phyloP scores from a whole-genome alignment of 2,113 vertebrate species.

The Phocoena sinus region DNA sequence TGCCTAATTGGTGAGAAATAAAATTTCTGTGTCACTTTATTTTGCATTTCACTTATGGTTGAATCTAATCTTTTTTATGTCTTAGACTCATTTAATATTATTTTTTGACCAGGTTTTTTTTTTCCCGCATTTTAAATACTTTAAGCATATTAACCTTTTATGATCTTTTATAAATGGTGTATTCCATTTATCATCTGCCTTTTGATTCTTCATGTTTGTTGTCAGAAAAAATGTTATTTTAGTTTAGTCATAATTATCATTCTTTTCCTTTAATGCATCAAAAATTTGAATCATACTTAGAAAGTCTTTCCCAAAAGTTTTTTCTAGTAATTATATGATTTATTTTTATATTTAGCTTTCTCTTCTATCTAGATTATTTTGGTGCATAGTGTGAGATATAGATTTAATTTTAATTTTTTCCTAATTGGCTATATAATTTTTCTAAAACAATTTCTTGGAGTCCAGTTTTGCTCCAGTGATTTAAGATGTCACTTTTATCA shows the following conservation, averaged over 20 bases:
- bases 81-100: not conserved
- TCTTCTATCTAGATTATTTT: not conserved
- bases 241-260: not conserved
- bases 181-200: not conserved
- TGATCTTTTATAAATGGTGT: not conserved
- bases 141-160: not conserved
- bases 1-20: not conserved
- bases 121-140: not conserved
- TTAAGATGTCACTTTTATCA: not conserved
- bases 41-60: not conserved
- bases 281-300: not conserved
- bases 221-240: not conserved
- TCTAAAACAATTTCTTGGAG: not conserved
- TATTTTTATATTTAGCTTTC: not conserved
- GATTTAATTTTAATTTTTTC: not conserved
- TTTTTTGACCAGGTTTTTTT: not conserved
- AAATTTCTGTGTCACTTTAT: not conserved
- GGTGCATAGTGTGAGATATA: not conserved
- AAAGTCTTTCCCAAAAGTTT: not conserved
- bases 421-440: not conserved
- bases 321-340: not conserved
- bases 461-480: not conserved
- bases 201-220: not conserved
- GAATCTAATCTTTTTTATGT: not conserved
- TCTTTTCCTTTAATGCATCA: not conserved